Base-by-base conservation (phyloP, 1,140 invertebrate genomes). In the Metaphire vulgaris region DNA sequence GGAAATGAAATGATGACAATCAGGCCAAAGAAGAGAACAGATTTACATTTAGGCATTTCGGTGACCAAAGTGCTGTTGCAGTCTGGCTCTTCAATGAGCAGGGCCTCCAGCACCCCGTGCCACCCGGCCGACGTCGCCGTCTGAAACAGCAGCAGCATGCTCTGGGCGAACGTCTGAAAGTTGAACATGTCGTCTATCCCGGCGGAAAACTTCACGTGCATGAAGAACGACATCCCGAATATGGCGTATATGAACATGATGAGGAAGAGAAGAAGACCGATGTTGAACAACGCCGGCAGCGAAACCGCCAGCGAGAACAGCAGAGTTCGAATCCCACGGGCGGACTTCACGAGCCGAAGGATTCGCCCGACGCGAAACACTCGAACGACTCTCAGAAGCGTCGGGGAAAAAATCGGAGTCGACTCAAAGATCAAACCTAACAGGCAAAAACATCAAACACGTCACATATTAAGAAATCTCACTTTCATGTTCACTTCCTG, bases 211-310 rank as follows among this genome's bases (percentile, higher is more conserved):
- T 95, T 96, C 74, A 98, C 95, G 87, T 96, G 92, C 94, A 96
- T 97, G 88, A 99, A 99, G 89, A 99, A 98, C 69, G 95, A 97
- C 96, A 99, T 98, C 77, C 96, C 96, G 86, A 98, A 98, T 83
- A 97, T 97, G 81, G 95, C 95, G 86, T 97, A 99, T 86, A 99
- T 98, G 88, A 98, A 99, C 93, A 99, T 98, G 80, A 98, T 95
- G 80, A 99, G 90, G 87, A 97, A 97, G 80, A 99, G 91, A 81
- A 99, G 90, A 82, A 98, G 90, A 85, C 95, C 98, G 87, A 99
- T 99, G 89, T 99, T 99, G 89, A 99, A 97, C 71, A 98, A 90
- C 78, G 96, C 96, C 80, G 96, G 96, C 84, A 98, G 89, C 81
- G 95, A 98, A 92, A 98, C 98, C 81, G 96, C 95, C 83, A 99